phyloP scores from a whole-genome alignment of 2,797 vertebrate species.

The Malurus splendens region DNA sequence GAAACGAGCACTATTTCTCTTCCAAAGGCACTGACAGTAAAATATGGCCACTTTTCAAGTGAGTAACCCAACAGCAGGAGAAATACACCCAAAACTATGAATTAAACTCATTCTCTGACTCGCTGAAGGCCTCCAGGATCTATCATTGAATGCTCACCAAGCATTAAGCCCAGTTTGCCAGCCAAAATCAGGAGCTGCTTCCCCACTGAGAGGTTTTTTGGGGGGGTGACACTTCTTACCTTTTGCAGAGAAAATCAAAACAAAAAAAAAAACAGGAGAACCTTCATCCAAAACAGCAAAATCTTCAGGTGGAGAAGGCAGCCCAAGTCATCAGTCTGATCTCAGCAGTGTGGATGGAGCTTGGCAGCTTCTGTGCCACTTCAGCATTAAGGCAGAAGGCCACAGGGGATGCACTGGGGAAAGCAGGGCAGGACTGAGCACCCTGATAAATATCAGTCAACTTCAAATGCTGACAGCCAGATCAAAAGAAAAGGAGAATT shows the following conservation, averaged over 20 bases:
- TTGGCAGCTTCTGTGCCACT: not conserved
- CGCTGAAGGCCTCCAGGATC: not conserved
- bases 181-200: not conserved
- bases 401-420: constrained; percentile 34
- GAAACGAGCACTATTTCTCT: not conserved
- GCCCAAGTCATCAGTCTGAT: constrained; percentile 7
- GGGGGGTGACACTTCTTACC: not conserved
- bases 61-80: not conserved
- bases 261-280: not conserved
- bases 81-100: not conserved
- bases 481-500: constrained; percentile 49
- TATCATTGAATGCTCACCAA: not conserved
- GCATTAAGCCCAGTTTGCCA: not conserved
- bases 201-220: not conserved
- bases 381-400: constrained; percentile 40
- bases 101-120: not conserved
- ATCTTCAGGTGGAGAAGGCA: not conserved
- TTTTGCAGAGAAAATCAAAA: not conserved
- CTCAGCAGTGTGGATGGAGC: not conserved
- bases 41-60: constrained; percentile 24
- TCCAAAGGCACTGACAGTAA: constrained; percentile 3
- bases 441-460: constrained; percentile 38
- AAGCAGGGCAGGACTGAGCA: constrained; percentile 30
- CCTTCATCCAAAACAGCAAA: not conserved
- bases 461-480: constrained; percentile 30